A percentile compares a stretch with the other conserved stretches of the same genome.
Evolutionary conservation across 2,113 vertebrate species (phyloP).

Genomic region (Agapornis roseicollis): DNA sequence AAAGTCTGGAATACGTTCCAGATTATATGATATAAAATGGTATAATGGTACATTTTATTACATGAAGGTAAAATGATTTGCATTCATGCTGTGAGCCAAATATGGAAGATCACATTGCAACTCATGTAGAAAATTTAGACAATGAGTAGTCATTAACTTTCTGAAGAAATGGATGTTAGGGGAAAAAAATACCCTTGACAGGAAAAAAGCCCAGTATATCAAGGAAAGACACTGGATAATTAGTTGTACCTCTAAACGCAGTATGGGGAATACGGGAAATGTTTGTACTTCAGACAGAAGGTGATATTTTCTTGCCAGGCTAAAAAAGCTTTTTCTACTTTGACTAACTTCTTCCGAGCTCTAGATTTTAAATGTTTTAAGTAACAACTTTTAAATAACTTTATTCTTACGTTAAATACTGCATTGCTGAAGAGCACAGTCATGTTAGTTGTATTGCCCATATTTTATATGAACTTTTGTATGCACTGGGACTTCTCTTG

Average conservation of each 20-base stretch:
- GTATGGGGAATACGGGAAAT: neutral
- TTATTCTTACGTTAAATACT: neutral
- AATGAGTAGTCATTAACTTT: neutral
- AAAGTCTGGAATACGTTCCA: neutral
- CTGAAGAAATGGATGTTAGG: neutral
- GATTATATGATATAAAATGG: neutral
- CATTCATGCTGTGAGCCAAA: neutral
- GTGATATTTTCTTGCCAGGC: neutral
- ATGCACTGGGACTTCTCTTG: neutral
- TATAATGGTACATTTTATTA: neutral
- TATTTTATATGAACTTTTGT: neutral
- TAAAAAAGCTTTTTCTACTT: neutral
- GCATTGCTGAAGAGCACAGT: neutral
- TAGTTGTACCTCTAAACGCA: neutral
- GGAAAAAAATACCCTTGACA: neutral
- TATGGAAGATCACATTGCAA: neutral
- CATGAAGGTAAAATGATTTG: slow-evolving; percentile 5
- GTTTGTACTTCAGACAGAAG: neutral
- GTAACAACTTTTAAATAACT: neutral
- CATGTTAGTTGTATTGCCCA: neutral
- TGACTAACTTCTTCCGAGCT: neutral
- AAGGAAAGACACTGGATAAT: neutral
- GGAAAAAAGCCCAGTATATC: neutral
- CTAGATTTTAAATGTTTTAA: neutral
- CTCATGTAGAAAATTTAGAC: neutral